These are phyloP conservation scores for Dryas iulia DNA, from an alignment of 1,140 invertebrate species.

Conservation along the genomic window DNA sequence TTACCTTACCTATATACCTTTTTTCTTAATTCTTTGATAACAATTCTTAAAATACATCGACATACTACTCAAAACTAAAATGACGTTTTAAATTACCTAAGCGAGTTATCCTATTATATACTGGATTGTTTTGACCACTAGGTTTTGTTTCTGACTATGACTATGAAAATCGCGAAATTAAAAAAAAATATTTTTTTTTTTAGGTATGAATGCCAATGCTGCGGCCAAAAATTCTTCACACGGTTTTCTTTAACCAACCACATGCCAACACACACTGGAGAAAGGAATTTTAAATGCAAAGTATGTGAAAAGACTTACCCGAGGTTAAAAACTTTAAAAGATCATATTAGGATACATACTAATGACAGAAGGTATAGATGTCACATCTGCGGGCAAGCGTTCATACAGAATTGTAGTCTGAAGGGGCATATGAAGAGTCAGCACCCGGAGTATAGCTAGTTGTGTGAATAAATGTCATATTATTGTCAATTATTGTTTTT, in stretches of 20 bases:
- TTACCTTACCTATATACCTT: no score
- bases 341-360: slow-evolving; percentile 85
- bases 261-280: slow-evolving; percentile 85
- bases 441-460: slow-evolving; percentile 61
- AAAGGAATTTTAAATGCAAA: slow-evolving; percentile 79
- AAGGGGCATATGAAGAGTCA: slow-evolving; percentile 73
- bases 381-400: slow-evolving; percentile 80
- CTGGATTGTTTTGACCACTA: no score
- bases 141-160: no score
- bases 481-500: background rate
- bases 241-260: slow-evolving; percentile 84
- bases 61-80: no score
- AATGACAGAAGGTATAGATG: slow-evolving; percentile 79
- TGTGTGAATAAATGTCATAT: background rate
- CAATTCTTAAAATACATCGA: no score
- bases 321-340: slow-evolving; percentile 85
- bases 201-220: slow-evolving; percentile 72
- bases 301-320: slow-evolving; percentile 84
- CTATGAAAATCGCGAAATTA: no score
- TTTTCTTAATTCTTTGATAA: no score
- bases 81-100: no score
- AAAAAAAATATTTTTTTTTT: background rate
- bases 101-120: no score
- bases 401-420: slow-evolving; percentile 74
- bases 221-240: slow-evolving; percentile 85